Evolutionary conservation across 2,888 invertebrate species (phyloP).

Genomic region (Encarsia formosa): DNA sequence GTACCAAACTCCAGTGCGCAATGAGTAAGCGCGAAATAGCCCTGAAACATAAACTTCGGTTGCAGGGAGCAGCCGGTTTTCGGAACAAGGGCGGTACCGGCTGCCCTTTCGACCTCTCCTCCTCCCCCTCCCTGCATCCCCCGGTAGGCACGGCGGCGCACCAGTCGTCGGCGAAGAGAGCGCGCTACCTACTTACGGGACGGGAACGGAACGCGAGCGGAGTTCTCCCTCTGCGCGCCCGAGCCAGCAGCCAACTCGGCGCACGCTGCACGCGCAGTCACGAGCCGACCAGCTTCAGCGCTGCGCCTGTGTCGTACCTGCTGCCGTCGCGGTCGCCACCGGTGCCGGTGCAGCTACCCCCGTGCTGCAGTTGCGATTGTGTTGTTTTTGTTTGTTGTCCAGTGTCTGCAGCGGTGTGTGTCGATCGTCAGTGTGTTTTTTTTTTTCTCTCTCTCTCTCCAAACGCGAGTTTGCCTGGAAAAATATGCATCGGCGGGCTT

Average conservation of each 20-base stretch:
- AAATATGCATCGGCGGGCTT: no score
- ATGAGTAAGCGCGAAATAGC: slow-evolving; percentile 5
- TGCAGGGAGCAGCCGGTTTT: slow-evolving; percentile 41
- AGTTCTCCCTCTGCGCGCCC: background rate
- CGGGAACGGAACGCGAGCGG: background rate
- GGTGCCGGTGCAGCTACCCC: background rate
- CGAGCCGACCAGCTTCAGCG: no score
- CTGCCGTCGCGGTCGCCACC: no score
- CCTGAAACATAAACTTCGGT: slow-evolving; percentile 26
- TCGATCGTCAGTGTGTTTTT: no score
- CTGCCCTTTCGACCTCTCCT: slow-evolving; percentile 42
- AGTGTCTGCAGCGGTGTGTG: background rate
- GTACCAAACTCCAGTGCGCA: slow-evolving; percentile 9
- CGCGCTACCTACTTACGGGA: no score
- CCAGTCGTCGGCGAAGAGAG: background rate
- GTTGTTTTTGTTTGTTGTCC: no score
- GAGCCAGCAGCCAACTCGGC: background rate
- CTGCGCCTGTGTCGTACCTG: no score
- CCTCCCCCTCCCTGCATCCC: background rate
- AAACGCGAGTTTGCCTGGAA: no score
- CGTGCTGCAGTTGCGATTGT: no score
- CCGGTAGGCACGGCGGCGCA: background rate
- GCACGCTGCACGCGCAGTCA: background rate
- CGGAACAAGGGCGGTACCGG: no score
- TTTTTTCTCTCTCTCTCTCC: no score